phyloP scores from a whole-genome alignment of 2,113 vertebrate genomes.

The Cyphomyrus discorhynchus region DNA sequence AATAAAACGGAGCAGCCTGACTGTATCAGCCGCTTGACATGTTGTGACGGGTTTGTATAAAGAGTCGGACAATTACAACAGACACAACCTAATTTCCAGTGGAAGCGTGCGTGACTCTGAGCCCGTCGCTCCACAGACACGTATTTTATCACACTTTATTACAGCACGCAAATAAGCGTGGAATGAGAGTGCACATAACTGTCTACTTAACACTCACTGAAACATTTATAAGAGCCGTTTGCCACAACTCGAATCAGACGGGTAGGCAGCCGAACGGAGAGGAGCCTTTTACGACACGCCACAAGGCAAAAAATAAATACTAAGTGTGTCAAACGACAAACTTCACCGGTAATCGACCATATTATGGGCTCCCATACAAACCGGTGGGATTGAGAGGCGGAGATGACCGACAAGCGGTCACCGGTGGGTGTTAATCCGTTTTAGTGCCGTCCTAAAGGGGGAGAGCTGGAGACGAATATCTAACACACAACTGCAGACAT shows the following conservation, averaged over 20 bases:
- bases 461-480: not conserved
- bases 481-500: not conserved
- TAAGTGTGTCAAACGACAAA: constrained; percentile 79
- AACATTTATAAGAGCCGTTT: constrained; percentile 85
- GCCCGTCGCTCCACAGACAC: constrained; percentile 71
- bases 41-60: constrained; percentile 43
- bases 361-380: constrained; percentile 77
- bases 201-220: constrained; percentile 75
- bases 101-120: constrained; percentile 76
- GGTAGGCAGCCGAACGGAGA: constrained; percentile 73
- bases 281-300: constrained; percentile 65
- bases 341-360: constrained; percentile 79
- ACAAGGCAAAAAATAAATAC: constrained; percentile 74
- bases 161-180: constrained; percentile 82
- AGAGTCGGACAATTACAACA: constrained; percentile 77
- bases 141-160: constrained; percentile 81
- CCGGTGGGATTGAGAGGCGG: constrained; percentile 53
- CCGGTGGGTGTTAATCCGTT: not conserved
- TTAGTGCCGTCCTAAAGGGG: not conserved
- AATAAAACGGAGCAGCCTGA: constrained; percentile 20
- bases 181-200: constrained; percentile 75
- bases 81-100: constrained; percentile 79
- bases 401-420: constrained; percentile 52
- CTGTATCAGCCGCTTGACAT: constrained; percentile 18
- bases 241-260: constrained; percentile 77